Conservation (phyloP, 1,140 invertebrate genomes). For the Pogonognathellus flavescens region DNA sequence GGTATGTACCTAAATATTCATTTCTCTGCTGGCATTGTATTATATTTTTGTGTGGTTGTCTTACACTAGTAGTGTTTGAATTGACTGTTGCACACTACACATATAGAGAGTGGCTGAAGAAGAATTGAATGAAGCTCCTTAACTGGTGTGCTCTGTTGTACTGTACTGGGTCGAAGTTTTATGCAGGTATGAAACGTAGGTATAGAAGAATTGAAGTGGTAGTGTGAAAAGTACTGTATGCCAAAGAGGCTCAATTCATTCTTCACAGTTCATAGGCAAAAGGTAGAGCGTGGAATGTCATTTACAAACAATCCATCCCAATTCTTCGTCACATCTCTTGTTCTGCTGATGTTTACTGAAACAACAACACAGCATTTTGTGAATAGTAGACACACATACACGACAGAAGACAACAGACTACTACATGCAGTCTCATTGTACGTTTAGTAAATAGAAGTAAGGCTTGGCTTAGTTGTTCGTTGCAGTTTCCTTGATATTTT, state of each 20-base stretch:
- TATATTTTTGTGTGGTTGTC: neutral
- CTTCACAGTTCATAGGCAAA: constrained; percentile 3
- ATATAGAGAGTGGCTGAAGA: neutral
- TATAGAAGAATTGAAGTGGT: neutral
- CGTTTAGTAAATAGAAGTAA: too few species aligned
- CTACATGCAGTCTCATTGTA: too few species aligned
- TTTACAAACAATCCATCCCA: constrained; percentile 16
- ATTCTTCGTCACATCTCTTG: constrained; percentile 23
- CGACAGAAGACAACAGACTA: too few species aligned
- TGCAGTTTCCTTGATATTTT: too few species aligned
- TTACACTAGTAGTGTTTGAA: neutral
- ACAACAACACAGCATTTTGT: too few species aligned
- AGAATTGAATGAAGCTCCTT: constrained; percentile 37
- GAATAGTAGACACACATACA: too few species aligned
- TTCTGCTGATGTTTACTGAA: too few species aligned
- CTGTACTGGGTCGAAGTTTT: neutral
- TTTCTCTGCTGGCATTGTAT: neutral
- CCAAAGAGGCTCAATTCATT: constrained; percentile 12
- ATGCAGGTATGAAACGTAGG: neutral
- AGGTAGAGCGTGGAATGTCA: neutral
- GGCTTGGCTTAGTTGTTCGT: too few species aligned
- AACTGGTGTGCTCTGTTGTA: neutral
- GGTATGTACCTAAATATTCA: neutral
- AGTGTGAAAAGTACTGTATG: neutral
- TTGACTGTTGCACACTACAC: too few species aligned